Evolutionary conservation across 1,140 invertebrate species (phyloP).

Genomic region (Neodiprion pinetum): DNA sequence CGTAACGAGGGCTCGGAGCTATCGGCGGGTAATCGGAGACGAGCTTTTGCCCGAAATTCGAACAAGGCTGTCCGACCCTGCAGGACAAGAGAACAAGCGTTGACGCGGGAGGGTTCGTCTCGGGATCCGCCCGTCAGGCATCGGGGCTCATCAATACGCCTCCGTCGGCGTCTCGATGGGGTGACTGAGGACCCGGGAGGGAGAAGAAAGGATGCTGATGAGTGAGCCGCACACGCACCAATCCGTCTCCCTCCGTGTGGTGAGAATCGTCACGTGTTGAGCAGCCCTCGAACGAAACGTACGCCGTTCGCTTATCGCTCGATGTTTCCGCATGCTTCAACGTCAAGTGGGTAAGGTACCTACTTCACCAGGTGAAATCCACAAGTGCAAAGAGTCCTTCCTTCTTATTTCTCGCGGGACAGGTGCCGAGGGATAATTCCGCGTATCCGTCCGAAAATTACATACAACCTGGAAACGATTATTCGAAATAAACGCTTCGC

Average conservation of each 20-base stretch:
- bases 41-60: too few species aligned
- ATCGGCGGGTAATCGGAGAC: too few species aligned
- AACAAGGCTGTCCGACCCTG: too few species aligned
- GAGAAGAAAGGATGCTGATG: slow-evolving; percentile 8
- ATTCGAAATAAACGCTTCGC: not conserved
- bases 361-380: not conserved
- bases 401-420: not conserved
- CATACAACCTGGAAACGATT: not conserved
- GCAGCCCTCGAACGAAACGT: not conserved
- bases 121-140: not conserved
- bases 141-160: slow-evolving; percentile 11
- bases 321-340: not conserved
- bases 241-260: not conserved
- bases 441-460: too few species aligned
- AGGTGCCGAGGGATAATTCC: not conserved
- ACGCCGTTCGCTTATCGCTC: not conserved
- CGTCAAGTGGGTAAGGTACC: not conserved
- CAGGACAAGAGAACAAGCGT: not conserved
- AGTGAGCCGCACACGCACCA: not conserved
- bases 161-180: slow-evolving; percentile 9
- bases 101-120: not conserved
- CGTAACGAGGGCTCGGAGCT: too few species aligned
- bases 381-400: not conserved
- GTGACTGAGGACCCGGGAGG: slow-evolving; percentile 11
- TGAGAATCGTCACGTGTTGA: not conserved